Conservation (phyloP, 2,797 vertebrate genomes). For the Streptopelia turtur region DNA sequence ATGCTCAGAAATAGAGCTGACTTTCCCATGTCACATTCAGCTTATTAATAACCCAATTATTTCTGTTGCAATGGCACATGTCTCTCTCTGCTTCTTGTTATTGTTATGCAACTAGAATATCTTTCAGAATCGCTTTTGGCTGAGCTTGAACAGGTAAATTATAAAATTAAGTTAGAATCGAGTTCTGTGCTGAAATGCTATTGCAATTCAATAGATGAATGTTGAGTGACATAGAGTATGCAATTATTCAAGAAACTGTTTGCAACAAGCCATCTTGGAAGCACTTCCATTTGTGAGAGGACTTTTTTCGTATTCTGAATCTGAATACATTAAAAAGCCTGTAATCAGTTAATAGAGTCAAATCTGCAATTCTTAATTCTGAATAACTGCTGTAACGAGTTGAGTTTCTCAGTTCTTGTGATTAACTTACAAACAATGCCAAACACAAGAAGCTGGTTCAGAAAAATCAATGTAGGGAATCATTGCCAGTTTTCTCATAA, state of each 20-base stretch:
- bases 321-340: constrained; percentile 57
- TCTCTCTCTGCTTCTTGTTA: constrained; percentile 35
- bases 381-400: constrained; percentile 5
- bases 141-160: constrained; percentile 47
- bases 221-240: constrained; percentile 49
- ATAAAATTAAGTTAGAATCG: neutral
- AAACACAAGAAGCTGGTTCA: constrained; percentile 53
- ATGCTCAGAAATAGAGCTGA: constrained; percentile 8
- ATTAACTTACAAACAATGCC: constrained; percentile 53
- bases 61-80: constrained; percentile 36
- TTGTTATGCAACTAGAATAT: constrained; percentile 34
- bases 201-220: constrained; percentile 24
- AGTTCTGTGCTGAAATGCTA: constrained; percentile 25
- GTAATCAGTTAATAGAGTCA: constrained; percentile 61
- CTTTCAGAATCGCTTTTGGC: constrained; percentile 3
- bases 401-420: constrained; percentile 35
- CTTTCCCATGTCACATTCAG: constrained; percentile 26
- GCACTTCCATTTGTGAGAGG: constrained; percentile 41
- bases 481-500: constrained; percentile 42
- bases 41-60: constrained; percentile 58
- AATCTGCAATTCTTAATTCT: constrained; percentile 51
- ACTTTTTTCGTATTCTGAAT: constrained; percentile 38
- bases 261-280: constrained; percentile 62
- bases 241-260: constrained; percentile 57
- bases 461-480: constrained; percentile 47